Percentiles rank a stretch among this genome's conserved stretches.
phyloP scores from a whole-genome alignment of 2,888 invertebrate genomes.

The Machimus atricapillus region DNA sequence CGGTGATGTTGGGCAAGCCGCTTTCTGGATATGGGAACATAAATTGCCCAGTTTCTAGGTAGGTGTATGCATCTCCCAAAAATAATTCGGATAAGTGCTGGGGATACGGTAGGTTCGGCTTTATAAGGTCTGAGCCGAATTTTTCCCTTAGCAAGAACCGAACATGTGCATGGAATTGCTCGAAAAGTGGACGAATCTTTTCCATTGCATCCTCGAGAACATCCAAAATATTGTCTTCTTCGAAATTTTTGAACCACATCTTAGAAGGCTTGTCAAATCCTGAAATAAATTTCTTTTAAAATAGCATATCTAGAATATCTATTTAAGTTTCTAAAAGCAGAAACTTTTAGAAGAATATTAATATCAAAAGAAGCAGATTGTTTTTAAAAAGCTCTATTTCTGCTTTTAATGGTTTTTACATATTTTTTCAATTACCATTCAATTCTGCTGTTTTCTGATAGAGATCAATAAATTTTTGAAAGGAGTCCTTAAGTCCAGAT shows the following conservation, averaged over 20 bases:
- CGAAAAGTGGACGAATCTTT: constrained; percentile 79
- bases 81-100: constrained; percentile 77
- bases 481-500: constrained; percentile 69
- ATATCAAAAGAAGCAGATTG: too few relatives aligned
- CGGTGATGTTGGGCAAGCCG: constrained; percentile 66
- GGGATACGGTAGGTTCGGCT: constrained; percentile 75
- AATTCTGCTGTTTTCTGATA: constrained; percentile 74
- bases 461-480: constrained; percentile 71
- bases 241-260: constrained; percentile 75
- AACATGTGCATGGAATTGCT: constrained; percentile 83
- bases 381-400: background rate
- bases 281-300: constrained; percentile 52
- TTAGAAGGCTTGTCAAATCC: constrained; percentile 74
- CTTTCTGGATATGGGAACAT: constrained; percentile 77
- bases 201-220: constrained; percentile 74
- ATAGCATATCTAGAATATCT: background rate
- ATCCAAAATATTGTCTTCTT: constrained; percentile 72
- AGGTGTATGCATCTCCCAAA: constrained; percentile 15
- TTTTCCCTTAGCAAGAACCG: constrained; percentile 72
- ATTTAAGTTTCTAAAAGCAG: background rate
- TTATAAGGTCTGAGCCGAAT: constrained; percentile 73
- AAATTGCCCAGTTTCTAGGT: constrained; percentile 51
- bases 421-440: constrained; percentile 65
- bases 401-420: background rate
- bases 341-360: background rate